These are phyloP conservation scores for Calonectris borealis DNA, from an alignment of 2,113 vertebrate genomes.

Conservation along the genomic window DNA sequence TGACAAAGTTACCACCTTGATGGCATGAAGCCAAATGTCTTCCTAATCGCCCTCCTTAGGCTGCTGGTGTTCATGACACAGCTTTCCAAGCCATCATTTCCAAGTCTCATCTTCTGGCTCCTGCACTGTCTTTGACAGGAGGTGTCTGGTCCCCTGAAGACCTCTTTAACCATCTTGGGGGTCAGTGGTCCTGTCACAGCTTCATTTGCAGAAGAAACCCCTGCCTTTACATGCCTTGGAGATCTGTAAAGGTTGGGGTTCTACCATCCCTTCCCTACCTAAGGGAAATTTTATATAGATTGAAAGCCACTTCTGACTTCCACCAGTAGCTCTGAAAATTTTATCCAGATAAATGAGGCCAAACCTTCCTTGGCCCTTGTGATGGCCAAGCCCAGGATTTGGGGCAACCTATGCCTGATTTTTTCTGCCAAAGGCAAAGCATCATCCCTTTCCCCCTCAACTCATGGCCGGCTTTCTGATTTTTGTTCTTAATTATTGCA, in stretches of 20 bases:
- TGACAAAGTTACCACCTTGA: slow-evolving; percentile 34
- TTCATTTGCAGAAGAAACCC: neutral
- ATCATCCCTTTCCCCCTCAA: neutral
- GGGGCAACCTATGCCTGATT: neutral
- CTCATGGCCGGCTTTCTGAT: neutral
- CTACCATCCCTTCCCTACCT: neutral
- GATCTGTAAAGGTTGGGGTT: neutral
- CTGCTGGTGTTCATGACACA: neutral
- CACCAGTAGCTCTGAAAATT: neutral
- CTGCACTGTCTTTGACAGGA: neutral
- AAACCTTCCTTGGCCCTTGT: neutral
- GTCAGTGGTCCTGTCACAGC: neutral
- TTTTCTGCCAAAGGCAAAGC: neutral
- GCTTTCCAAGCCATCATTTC: neutral
- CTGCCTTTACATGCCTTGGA: neutral
- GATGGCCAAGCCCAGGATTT: neutral
- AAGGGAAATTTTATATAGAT: neutral
- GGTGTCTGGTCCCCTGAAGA: neutral
- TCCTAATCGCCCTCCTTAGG: neutral
- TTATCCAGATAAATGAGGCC: neutral
- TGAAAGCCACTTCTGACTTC: neutral
- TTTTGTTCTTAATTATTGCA: slow-evolving; percentile 8
- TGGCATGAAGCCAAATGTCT: neutral
- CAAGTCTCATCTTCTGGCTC: neutral
- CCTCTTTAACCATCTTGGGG: neutral